Conservation (phyloP, 2,797 vertebrate genomes). For the Chaunax sp. region DNA sequence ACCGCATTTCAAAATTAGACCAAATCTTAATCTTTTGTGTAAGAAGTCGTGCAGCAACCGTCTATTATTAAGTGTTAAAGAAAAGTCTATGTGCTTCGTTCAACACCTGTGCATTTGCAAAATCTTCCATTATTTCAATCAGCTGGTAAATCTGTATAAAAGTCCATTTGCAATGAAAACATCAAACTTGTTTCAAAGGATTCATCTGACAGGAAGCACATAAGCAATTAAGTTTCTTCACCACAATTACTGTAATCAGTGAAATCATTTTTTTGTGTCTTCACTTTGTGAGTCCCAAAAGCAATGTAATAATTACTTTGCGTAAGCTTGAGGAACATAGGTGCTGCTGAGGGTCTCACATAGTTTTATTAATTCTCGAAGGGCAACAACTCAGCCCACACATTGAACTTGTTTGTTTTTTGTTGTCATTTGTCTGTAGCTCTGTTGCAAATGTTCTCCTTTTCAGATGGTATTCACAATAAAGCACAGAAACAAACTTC, state of each 20-base stretch:
- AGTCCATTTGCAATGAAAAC: conserved; percentile 34
- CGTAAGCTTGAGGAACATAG: conserved; percentile 29
- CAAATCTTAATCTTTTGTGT: not conserved
- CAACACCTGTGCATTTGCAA: not conserved
- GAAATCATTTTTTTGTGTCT: conserved; percentile 63
- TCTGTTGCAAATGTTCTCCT: too few species aligned
- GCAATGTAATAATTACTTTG: conserved; percentile 50
- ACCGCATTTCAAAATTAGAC: not conserved
- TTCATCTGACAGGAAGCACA: conserved; percentile 59
- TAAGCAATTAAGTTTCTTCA: conserved; percentile 59
- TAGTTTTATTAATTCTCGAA: conserved; percentile 22
- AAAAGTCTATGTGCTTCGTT: not conserved
- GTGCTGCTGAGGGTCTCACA: conserved; percentile 34
- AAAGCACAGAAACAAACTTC: not conserved
- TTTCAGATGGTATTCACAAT: not conserved
- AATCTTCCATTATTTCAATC: conserved; percentile 32
- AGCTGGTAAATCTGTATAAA: conserved; percentile 19
- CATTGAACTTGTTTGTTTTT: not conserved
- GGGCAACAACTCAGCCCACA: not conserved
- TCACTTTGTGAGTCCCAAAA: conserved; percentile 32
- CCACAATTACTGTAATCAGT: conserved; percentile 58
- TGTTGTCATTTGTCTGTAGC: too few species aligned
- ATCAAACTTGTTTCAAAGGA: conserved; percentile 38
- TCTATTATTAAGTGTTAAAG: not conserved
- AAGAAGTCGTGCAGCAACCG: not conserved